A percentile compares a stretch with the other conserved stretches of the same genome.
Evolutionary conservation across 2,113 vertebrate genomes (phyloP).

Genomic region (Ptychochromis oligacanthus): DNA sequence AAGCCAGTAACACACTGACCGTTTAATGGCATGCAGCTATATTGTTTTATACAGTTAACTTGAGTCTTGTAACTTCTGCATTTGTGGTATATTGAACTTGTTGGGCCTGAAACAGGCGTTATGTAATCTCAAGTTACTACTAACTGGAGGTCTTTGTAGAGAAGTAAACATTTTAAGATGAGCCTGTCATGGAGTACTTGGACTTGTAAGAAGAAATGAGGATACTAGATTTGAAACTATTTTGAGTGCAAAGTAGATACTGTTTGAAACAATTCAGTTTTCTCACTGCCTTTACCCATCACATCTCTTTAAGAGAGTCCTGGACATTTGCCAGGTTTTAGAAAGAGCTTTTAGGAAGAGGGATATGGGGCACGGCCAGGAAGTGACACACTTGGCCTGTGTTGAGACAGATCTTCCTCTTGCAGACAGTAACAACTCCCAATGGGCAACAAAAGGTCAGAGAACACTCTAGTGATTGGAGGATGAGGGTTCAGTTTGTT

Average conservation of each 20-base stretch:
- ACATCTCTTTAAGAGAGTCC: neutral
- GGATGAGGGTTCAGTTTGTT: conserved; percentile 46
- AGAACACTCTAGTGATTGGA: conserved; percentile 35
- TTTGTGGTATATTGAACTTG: conserved; percentile 14
- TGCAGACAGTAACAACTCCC: conserved; percentile 30
- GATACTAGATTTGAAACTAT: neutral
- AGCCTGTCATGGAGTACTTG: neutral
- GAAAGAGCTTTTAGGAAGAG: conserved; percentile 36
- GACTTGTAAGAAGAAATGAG: conserved; percentile 17
- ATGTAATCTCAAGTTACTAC: conserved; percentile 31
- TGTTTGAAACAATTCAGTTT: conserved; percentile 20
- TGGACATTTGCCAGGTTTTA: conserved; percentile 24
- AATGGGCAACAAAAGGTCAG: conserved; percentile 26
- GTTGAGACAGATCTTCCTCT: conserved; percentile 67
- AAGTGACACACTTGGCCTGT: conserved; percentile 65
- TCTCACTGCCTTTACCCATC: neutral
- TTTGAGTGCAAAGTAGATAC: neutral
- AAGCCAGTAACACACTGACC: neutral
- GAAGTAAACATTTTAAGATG: conserved; percentile 20
- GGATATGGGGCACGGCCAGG: conserved; percentile 48
- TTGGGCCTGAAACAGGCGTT: neutral
- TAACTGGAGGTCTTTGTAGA: neutral
- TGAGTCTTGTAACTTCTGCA: conserved; percentile 28
- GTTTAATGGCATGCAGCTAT: neutral
- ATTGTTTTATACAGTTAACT: neutral